phyloP scores from a whole-genome alignment of 2,113 vertebrate species.

The Baryphthengus martii region DNA sequence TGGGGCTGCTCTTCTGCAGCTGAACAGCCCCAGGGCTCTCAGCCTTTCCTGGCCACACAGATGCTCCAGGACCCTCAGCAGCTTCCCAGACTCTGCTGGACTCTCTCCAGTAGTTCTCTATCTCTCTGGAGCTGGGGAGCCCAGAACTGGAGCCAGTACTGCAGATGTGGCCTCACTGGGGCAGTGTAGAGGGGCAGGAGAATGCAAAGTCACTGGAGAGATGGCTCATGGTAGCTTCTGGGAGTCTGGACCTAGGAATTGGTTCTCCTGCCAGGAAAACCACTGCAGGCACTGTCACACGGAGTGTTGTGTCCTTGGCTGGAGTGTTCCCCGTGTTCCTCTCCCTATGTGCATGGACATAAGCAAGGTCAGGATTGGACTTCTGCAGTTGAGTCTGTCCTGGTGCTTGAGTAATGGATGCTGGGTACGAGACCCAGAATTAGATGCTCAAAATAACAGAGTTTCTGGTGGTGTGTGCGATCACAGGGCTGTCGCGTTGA shows the following conservation, averaged over 20 bases:
- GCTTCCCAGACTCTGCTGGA: too few relatives aligned
- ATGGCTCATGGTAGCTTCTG: background rate
- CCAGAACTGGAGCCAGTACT: too few relatives aligned
- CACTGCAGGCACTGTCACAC: too few relatives aligned
- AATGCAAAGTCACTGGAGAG: background rate
- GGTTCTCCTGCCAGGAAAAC: background rate
- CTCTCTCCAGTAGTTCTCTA: too few relatives aligned
- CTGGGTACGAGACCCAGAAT: background rate
- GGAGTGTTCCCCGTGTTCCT: background rate
- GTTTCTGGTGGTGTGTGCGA: background rate
- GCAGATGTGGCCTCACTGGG: too few relatives aligned
- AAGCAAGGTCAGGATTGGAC: background rate
- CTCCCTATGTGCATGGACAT: rapidly evolving
- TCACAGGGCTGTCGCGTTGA: background rate
- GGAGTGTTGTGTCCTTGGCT: background rate
- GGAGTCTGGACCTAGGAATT: background rate
- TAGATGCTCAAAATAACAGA: background rate
- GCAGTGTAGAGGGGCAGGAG: too few relatives aligned
- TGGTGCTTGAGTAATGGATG: background rate
- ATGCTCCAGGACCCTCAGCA: too few relatives aligned
- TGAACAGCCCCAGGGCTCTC: too few relatives aligned
- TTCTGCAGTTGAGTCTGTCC: background rate
- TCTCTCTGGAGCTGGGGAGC: too few relatives aligned
- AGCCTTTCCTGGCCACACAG: too few relatives aligned
- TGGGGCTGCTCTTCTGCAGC: too few relatives aligned